Base-by-base conservation (phyloP, 2,113 vertebrate genomes). In the Hippocampus mohnikei region DNA sequence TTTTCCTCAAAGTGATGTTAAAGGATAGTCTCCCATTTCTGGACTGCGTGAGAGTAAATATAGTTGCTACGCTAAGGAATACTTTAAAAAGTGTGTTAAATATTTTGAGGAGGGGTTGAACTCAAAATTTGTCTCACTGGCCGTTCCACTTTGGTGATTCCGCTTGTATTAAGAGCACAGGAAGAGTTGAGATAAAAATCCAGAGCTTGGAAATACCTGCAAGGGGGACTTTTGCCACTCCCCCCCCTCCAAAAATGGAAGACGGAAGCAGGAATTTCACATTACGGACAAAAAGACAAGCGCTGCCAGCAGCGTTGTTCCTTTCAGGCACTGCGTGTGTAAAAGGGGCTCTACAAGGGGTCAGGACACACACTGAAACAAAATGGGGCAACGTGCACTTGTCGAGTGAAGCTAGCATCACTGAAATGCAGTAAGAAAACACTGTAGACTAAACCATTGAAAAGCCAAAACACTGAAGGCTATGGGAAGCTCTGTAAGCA, bases 221-320 rank as follows among this genome's bases (percentile, higher is more conserved):
- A 65, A 70, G 66, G 74, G 66, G 67, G 0, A 42, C 55, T 11
- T 55, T 50, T 50, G 42, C 48, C 2, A 50, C 48, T 1, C 29
- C 29, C 29, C 3, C 29, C 29, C 8, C 8, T 3, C 3, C 16
- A 18, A 78, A n/a, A 48, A 37, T 40, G 21, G 25, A 40, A 48
- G 69, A 68, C 71, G 65, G 74, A 70, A 61, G 21, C 58, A 63
- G 1, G 8, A 83, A 13, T 20, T 89, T 87, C 79, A 83, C 81
- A 87, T 79, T 86, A 41, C 80, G 68, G 42, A 52, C 33, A 44
- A 60, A 83, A 66, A 70, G 72, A 70, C 60, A 61, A 67, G 53
- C 58, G 85, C 89, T 85, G 89, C 89, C 89, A 70, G 89, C 89
- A 90, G 89, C 82, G 25, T 79, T 40, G 6, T 78, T 78, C 60